A percentile compares a stretch with the other conserved stretches of the same genome.
phyloP scores from a whole-genome alignment of 1,140 invertebrate genomes.

The Augochlora pura region DNA sequence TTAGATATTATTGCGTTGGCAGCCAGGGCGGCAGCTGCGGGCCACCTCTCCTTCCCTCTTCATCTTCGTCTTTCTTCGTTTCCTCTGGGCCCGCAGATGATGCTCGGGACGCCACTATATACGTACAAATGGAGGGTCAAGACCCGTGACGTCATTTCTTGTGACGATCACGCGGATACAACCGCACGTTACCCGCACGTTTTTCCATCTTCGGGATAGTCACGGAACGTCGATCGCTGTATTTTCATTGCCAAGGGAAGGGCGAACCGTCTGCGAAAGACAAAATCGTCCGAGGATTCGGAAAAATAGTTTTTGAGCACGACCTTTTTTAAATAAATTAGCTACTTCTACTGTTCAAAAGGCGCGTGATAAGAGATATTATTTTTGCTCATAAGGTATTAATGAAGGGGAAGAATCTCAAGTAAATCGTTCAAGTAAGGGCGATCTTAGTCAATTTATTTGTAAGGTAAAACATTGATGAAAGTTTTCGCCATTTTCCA shows the following conservation, averaged over 20 bases:
- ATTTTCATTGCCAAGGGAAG: background rate
- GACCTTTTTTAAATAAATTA: no score
- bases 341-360: no score
- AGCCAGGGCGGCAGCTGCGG: slow-evolving; percentile 79
- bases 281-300: no score
- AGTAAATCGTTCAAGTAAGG: no score
- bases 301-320: no score
- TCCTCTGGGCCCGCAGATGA: slow-evolving; percentile 65
- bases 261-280: no score
- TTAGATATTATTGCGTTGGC: slow-evolving; percentile 80
- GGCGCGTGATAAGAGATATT: no score
- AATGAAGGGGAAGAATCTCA: no score
- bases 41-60: slow-evolving; percentile 50
- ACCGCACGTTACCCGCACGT: slow-evolving; percentile 47
- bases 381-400: no score
- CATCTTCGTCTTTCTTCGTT: slow-evolving; percentile 17
- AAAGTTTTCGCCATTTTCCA: no score
- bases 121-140: slow-evolving; percentile 57
- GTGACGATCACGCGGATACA: slow-evolving; percentile 51
- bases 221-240: background rate
- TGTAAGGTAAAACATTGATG: no score
- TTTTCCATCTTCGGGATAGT: slow-evolving; percentile 27
- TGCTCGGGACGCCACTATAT: slow-evolving; percentile 43
- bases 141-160: slow-evolving; percentile 72
- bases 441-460: no score